A percentile compares a stretch with the other conserved stretches of the same genome.
These are phyloP conservation scores for Cyphomyrus discorhynchus DNA, from an alignment of 2,113 vertebrate species.

Conservation along the genomic window DNA sequence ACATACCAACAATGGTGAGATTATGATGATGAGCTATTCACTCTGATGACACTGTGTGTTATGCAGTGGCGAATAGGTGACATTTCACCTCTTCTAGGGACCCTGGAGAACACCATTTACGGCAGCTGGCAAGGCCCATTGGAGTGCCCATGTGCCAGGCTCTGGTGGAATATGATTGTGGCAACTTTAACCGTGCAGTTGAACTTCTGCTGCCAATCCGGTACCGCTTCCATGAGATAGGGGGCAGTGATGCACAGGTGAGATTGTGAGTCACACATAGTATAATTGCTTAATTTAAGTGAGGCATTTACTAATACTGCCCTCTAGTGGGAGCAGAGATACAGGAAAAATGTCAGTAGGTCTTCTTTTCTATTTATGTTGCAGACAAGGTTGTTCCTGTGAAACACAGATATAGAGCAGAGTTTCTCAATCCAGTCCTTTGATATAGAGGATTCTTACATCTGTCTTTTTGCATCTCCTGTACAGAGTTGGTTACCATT, in stretches of 20 bases:
- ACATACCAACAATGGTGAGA: neutral
- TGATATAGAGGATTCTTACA: neutral
- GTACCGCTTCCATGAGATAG: slow-evolving; percentile 61
- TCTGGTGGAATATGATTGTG: slow-evolving; percentile 71
- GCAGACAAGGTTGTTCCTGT: neutral
- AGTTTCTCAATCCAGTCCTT: neutral
- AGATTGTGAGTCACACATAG: slow-evolving; percentile 21
- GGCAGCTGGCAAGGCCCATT: slow-evolving; percentile 54
- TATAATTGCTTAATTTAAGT: neutral
- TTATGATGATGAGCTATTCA: neutral
- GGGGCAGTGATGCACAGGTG: slow-evolving; percentile 93
- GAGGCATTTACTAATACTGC: neutral
- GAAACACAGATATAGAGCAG: neutral
- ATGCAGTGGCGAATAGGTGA: neutral
- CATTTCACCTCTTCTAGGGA: slow-evolving; percentile 48
- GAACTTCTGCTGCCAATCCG: slow-evolving; percentile 79
- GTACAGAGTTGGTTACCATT: neutral
- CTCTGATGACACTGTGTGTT: neutral
- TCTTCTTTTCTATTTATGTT: neutral
- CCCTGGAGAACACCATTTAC: slow-evolving; percentile 68
- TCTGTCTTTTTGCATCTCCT: neutral
- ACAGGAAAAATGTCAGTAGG: neutral
- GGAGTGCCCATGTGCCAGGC: slow-evolving; percentile 82
- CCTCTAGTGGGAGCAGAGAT: neutral
- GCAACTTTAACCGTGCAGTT: slow-evolving; percentile 64